A percentile compares a stretch with the other conserved stretches of the same genome.
Conservation (phyloP, 2,113 vertebrate species). For the Platycercus adscitus region DNA sequence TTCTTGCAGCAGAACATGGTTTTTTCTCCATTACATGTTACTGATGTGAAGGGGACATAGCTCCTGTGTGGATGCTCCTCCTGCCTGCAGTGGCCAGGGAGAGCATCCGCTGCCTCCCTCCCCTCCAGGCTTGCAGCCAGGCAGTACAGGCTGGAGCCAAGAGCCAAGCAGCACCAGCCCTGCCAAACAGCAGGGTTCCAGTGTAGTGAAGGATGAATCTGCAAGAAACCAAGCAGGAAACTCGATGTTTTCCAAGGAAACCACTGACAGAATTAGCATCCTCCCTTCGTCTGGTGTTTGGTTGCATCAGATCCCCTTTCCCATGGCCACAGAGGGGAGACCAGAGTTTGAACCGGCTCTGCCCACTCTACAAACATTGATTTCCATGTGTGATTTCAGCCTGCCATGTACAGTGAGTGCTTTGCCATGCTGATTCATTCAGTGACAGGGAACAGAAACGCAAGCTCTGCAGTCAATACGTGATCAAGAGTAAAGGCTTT, state of each 20-base stretch:
- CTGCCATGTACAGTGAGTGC: background rate
- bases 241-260: background rate
- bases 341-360: background rate
- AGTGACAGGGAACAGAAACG: background rate
- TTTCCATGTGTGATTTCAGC: background rate
- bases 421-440: background rate
- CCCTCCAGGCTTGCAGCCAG: background rate
- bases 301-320: background rate
- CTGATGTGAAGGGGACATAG: background rate
- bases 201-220: background rate
- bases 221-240: background rate
- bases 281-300: background rate
- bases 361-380: background rate
- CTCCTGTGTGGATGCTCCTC: background rate
- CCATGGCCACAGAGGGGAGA: background rate
- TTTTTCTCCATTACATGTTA: background rate
- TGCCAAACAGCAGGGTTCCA: background rate
- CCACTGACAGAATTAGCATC: background rate
- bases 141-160: background rate
- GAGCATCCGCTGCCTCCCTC: background rate
- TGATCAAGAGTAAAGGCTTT: slow-evolving; percentile 31
- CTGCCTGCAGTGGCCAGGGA: background rate
- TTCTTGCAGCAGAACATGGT: background rate
- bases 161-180: background rate
- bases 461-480: background rate